A percentile compares a stretch with the other conserved stretches of the same genome.
These are phyloP conservation scores for Nymphalis polychloros DNA, from an alignment of 2,888 invertebrate genomes.

Conservation along the genomic window DNA sequence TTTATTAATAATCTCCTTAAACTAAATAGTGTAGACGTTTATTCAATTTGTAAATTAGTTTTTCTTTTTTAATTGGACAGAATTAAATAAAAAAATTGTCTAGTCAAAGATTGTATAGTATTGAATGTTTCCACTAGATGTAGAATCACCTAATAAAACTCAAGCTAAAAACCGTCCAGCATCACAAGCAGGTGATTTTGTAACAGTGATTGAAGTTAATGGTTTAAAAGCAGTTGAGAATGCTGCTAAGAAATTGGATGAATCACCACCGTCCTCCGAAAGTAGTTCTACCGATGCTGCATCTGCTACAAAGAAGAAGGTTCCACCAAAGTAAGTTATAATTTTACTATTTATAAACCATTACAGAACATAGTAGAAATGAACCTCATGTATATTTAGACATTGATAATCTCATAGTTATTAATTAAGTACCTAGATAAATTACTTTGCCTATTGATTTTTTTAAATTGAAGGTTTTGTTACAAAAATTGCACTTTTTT, in stretches of 20 bases:
- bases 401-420: neutral
- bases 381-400: neutral
- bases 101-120: slow-evolving; percentile 5
- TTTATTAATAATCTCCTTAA: too few species aligned
- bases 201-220: slow-evolving; percentile 94
- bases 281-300: slow-evolving; percentile 81
- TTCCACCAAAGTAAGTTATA: slow-evolving; percentile 82
- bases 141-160: slow-evolving; percentile 70
- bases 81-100: neutral
- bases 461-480: too few species aligned
- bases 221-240: slow-evolving; percentile 84
- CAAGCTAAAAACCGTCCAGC: slow-evolving; percentile 76
- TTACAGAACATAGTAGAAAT: neutral
- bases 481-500: too few species aligned
- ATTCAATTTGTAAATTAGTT: too few species aligned
- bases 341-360: neutral
- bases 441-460: too few species aligned
- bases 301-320: slow-evolving; percentile 83
- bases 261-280: slow-evolving; percentile 70
- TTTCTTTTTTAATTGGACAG: too few species aligned
- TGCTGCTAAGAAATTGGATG: slow-evolving; percentile 68
- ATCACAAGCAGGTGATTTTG: slow-evolving; percentile 85
- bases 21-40: too few species aligned
- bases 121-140: slow-evolving; percentile 52
- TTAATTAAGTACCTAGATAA: neutral